Percentiles rank a stretch among this genome's conserved stretches.
phyloP scores from a whole-genome alignment of 2,113 vertebrate genomes.

The Rhadina sibilatrix region DNA sequence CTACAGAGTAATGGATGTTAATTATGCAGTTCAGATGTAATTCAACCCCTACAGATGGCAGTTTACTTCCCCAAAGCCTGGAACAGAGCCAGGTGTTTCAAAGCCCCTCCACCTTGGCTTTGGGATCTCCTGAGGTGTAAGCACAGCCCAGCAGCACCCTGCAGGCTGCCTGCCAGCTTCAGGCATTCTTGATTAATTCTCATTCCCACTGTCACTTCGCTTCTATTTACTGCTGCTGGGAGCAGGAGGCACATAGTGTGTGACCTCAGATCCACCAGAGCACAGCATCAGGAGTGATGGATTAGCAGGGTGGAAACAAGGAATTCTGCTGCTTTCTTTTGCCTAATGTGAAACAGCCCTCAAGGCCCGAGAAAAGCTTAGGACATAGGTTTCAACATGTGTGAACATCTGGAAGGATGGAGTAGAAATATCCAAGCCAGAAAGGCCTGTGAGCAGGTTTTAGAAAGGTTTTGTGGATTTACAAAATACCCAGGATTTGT shows the following conservation, averaged over 20 bases:
- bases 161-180: neutral
- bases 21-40: neutral
- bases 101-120: neutral
- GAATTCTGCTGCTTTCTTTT: neutral
- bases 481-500: neutral
- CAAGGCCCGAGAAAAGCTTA: rapidly evolving
- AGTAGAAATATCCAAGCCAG: neutral
- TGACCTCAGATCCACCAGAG: neutral
- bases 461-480: neutral
- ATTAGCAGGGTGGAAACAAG: neutral
- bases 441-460: neutral
- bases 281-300: neutral
- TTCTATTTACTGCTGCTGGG: neutral
- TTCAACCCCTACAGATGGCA: neutral
- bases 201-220: neutral
- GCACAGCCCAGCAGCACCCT: neutral
- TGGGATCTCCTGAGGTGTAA: neutral
- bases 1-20: neutral
- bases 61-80: neutral
- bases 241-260: neutral
- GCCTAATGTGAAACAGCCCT: neutral
- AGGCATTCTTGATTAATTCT: neutral
- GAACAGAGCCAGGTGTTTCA: neutral
- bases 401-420: neutral
- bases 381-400: neutral